Conservation (phyloP, 2,113 vertebrate species). For the Chroicocephalus ridibundus region DNA sequence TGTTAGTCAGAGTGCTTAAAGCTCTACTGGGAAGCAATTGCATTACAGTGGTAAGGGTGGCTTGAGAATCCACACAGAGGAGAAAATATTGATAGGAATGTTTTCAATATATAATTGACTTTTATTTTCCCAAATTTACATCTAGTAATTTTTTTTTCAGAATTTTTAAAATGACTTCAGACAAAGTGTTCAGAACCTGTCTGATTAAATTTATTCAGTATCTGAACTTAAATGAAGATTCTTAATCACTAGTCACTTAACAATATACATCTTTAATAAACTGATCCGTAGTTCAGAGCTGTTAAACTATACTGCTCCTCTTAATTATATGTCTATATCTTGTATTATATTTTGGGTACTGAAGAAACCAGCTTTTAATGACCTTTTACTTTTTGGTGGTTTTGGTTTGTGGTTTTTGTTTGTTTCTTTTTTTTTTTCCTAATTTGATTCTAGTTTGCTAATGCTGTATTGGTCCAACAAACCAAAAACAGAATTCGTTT, state of each 20-base stretch:
- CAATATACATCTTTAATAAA: background rate
- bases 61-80: background rate
- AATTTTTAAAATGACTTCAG: background rate
- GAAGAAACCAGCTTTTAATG: background rate
- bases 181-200: background rate
- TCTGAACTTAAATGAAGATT: background rate
- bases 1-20: conserved; percentile 12
- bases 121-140: background rate
- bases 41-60: background rate
- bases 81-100: background rate
- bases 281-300: background rate
- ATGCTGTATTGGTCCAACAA: background rate
- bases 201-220: background rate
- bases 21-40: background rate
- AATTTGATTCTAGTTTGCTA: background rate
- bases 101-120: background rate
- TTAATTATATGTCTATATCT: background rate
- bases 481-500: background rate
- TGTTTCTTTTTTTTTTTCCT: background rate
- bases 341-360: background rate
- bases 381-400: background rate
- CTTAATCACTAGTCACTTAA: background rate
- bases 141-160: background rate
- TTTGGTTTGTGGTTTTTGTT: too few relatives aligned
- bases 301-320: background rate